Evolutionary conservation across 2,888 invertebrate genomes (phyloP).

Genomic region (Cactoblastis cactorum): DNA sequence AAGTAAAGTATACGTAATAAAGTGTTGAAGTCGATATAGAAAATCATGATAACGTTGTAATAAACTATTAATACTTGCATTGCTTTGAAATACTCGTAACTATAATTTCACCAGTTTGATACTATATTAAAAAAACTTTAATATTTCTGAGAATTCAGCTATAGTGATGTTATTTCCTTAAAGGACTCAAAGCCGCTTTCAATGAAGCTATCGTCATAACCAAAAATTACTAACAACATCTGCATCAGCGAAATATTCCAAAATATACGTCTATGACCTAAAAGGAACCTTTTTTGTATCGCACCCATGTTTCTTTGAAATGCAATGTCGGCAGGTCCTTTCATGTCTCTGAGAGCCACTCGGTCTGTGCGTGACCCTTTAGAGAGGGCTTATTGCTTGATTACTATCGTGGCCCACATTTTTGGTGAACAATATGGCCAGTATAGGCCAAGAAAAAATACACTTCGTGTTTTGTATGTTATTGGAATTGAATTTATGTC

Average conservation of each 20-base stretch:
- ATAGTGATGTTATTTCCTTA: too few species aligned
- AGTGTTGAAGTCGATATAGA: too few species aligned
- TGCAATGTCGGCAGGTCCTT: constrained; percentile 22
- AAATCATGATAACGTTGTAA: too few species aligned
- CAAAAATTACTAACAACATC: not conserved
- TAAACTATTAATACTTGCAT: too few species aligned
- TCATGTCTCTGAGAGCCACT: constrained; percentile 22
- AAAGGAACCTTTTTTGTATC: constrained; percentile 11
- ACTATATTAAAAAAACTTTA: too few species aligned
- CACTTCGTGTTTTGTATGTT: not conserved
- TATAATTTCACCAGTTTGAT: too few species aligned
- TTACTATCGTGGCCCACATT: not conserved
- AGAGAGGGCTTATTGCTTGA: constrained; percentile 1
- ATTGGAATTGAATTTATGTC: too few species aligned
- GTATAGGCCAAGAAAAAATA: not conserved
- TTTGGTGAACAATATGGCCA: not conserved
- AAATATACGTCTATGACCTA: constrained; percentile 1
- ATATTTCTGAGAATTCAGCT: too few species aligned
- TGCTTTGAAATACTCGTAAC: too few species aligned
- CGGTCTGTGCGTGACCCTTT: constrained; percentile 21
- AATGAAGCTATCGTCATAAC: not conserved
- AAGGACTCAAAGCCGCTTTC: too few species aligned
- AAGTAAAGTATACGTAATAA: too few species aligned
- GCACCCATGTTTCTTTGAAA: constrained; percentile 16
- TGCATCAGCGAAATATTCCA: not conserved